Base-by-base conservation (phyloP, 1,140 invertebrate genomes). In the Formica exsecta region DNA sequence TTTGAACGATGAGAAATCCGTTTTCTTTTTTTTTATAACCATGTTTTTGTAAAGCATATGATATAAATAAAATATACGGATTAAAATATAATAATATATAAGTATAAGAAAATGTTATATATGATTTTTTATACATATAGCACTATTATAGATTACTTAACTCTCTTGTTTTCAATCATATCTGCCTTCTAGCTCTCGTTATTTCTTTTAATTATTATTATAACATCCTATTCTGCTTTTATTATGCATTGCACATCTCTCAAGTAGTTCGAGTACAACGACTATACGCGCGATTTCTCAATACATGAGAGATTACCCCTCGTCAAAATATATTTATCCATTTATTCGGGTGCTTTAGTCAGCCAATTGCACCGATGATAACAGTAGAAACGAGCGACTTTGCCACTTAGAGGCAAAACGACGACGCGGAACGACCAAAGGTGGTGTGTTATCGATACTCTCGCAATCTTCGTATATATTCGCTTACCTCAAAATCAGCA, bases 291-390 rank as follows among this genome's bases (percentile, higher is more conserved):
- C 29, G n/a, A 13, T 61, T 54, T 81, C 25, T n/a, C 38, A 11
- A 9, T 64, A 48, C 36, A 22, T 13, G 65, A 85, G 66, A 87
- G 41, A 48, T 13, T 89, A 79, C 59, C 61, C 13, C 44, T 29
- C 54, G 38, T 59, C 7, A 13, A 57, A 83, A 73, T 44, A 22
- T 65, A 62, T 74, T 66, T 80, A 86, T 80, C 74, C 74, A 85
- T 88, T 77, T 89, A 88, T 89, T 88, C 81, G 51, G 25, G 22
- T 59, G 51, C 74, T 88, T 76, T 65, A 74, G 86, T 74, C 84
- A 59, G 57, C 41, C 68, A 66, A 86, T 76, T 80, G 75, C 74
- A 86, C 87, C 25, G 62, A 68, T 75, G 81, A 87, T 36, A 85
- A 29, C 38, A n/a, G 48, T 38, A 76, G 57, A 54, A 29, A 54